Evolutionary conservation across 2,113 vertebrate genomes (phyloP), one percentile per base, ranked within the genome.

Genomic region (Tetrao urogallus): DNA sequence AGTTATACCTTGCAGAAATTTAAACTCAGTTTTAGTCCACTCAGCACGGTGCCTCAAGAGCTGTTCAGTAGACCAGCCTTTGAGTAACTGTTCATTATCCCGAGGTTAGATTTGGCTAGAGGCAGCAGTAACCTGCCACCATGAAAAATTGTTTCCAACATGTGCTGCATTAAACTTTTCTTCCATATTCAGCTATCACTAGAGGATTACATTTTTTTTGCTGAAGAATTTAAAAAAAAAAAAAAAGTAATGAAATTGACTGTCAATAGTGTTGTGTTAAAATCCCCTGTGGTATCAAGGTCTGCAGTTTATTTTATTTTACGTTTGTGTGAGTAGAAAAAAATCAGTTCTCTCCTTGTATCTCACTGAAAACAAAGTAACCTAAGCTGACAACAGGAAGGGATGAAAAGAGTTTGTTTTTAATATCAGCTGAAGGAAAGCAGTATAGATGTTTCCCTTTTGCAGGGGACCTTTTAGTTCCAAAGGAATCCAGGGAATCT

Each of bases 141-240:
- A 66, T 11, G n/a, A 84, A 89, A 82, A 90, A 76, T 50, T 28
- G 42, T 70, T 84, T 78, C 48, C 48, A 73, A 19, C 14, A 1
- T 72, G 43, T 82, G 65, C 40, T 81, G 74, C n/a, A 40, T 94
- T 84, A 87, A 88, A 34, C 34, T 86, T 83, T 24, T 45, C 13
- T 81, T 57, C 43, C 25, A 1, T 82, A 48, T 82, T 85, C 11
- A 0, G 1, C 45, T 66, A 0, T 76, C 24, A 20, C 54, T 73
- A 17, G 30, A 42, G 54, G 65, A 27, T 76, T 87, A 45, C 3
- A 17, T 48, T 40, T 40, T 40, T 40, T 40, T 40, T 40, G 30
- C 48, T 86, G 70, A 73, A 57, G 57, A 82, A 60, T 34, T 56
- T 8, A 45, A 60, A 27, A 22, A 25, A 25, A 52, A 47, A 47